Evolutionary conservation across 2,888 invertebrate species (phyloP), one percentile per base, ranked within the genome.

Genomic region (Sussaba pulchella): DNA sequence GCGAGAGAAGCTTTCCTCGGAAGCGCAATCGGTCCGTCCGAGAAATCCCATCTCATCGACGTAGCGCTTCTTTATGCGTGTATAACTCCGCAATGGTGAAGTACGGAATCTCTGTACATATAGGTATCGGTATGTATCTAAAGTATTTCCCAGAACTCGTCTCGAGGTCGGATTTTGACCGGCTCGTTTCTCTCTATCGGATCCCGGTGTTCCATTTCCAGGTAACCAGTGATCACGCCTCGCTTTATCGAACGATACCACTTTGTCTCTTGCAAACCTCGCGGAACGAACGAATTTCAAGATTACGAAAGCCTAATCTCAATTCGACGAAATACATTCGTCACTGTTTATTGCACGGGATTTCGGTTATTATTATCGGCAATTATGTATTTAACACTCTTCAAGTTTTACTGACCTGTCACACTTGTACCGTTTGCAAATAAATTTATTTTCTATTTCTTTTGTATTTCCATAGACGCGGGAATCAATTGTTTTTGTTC

Each of bases 11-110:
- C 61, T 79, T 74, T 79, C 78, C 78, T 74, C 63, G 78, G 67
- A 78, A 78, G 61, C 50, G 69, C 69, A 66, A 73, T 73, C 69
- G 73, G 45, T 70, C 72, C 57, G 17, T 78, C 75, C 67, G 71
- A 61, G 81, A 78, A 82, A 72, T 82, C 67, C 66, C 64, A 61
- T 66, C 67, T 43, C 59, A 45, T 67, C 67, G 14, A 61, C 45
- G 21, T 6, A 19, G 26, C 21, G 5, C 24, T 17, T 26, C 14
- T 31, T 10, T 36, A 45, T 50, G 31, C 12, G 31, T 31, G 43
- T 43, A 10, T 43, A 43, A 43, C 10, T 43, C 6, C 9, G 12
- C 2, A 12, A 43, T 10, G 12, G 43, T 6, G 43, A 12, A 43
- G 43, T 43, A 10, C 43, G 6, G 31, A 31, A 31, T 31, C 31